A percentile compares a stretch with the other conserved stretches of the same genome.
These are phyloP conservation scores for Nymphalis polychloros DNA, from an alignment of 2,888 invertebrate species.

Conservation along the genomic window DNA sequence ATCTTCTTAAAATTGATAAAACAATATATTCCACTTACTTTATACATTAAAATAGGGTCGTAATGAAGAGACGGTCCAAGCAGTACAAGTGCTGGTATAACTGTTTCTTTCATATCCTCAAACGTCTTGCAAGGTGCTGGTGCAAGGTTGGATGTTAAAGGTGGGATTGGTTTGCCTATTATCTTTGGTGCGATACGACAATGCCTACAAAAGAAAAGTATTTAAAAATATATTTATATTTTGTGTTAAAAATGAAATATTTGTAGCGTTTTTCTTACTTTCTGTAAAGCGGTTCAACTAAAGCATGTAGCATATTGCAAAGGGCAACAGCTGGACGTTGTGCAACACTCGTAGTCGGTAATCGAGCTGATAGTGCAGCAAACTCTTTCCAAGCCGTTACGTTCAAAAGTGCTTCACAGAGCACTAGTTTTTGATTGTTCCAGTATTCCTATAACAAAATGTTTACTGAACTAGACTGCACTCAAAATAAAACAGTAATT, in stretches of 20 bases:
- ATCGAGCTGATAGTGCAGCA: constrained; percentile 87
- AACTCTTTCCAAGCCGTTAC: constrained; percentile 96
- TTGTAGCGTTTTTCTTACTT: constrained; percentile 69
- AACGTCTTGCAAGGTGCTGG: constrained; percentile 86
- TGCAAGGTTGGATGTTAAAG: constrained; percentile 81
- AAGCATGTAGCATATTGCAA: constrained; percentile 89
- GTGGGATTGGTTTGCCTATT: constrained; percentile 80
- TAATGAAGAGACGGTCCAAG: constrained; percentile 94
- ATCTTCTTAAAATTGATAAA: not conserved
- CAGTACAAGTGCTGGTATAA: constrained; percentile 92
- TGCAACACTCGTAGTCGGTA: constrained; percentile 91
- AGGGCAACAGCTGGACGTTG: constrained; percentile 89
- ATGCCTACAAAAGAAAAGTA: constrained; percentile 76
- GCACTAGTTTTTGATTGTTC: constrained; percentile 95
- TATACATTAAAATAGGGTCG: constrained; percentile 95
- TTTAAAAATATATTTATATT: no score
- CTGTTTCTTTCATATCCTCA: constrained; percentile 86
- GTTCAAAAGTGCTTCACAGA: constrained; percentile 93
- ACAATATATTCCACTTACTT: constrained; percentile 68
- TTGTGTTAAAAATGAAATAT: not conserved
- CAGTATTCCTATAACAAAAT: constrained; percentile 67
- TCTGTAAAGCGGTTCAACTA: constrained; percentile 93
- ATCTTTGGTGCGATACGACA: constrained; percentile 88
- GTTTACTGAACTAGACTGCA: no score
- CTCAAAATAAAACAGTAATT: no score